These are phyloP conservation scores for Semicossyphus pulcher DNA, from an alignment of 2,113 vertebrate genomes.

Conservation along the genomic window DNA sequence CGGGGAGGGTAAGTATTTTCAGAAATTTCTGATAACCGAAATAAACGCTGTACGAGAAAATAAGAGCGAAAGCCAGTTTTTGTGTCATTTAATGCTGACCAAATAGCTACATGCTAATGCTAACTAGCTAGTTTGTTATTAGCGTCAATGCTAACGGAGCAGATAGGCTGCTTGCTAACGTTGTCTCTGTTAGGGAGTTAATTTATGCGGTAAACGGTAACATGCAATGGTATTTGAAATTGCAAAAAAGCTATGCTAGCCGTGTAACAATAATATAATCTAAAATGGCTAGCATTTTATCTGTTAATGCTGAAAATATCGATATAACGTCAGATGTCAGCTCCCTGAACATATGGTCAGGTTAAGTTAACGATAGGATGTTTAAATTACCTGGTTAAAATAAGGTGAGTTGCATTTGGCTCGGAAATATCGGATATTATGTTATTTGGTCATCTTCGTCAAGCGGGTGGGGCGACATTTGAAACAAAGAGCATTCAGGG, in stretches of 20 bases:
- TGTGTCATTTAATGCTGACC: not conserved
- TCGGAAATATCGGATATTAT: not conserved
- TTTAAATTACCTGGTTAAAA: not conserved
- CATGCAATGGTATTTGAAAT: not conserved
- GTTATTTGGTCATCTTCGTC: not conserved
- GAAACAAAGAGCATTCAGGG: not conserved
- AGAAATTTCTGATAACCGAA: rapidly evolving
- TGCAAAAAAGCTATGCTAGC: not conserved
- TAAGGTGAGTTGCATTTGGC: not conserved
- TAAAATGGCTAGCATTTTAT: not conserved
- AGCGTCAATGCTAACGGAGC: constrained; percentile 39
- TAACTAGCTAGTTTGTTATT: constrained; percentile 68
- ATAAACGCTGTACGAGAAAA: not conserved
- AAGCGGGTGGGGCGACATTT: constrained; percentile 35
- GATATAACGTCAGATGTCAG: constrained; percentile 8
- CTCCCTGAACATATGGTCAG: not conserved
- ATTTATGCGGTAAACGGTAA: too few species aligned
- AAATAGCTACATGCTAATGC: constrained; percentile 43
- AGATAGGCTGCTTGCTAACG: constrained; percentile 1
- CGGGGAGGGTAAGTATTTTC: constrained; percentile 32
- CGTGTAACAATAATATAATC: not conserved
- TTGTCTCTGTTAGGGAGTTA: too few species aligned
- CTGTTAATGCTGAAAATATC: not conserved
- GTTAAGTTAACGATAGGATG: not conserved
- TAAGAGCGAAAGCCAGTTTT: not conserved